These are phyloP conservation scores for Phyllotreta cruciferae DNA, from an alignment of 2,888 invertebrate species.

Conservation along the genomic window DNA sequence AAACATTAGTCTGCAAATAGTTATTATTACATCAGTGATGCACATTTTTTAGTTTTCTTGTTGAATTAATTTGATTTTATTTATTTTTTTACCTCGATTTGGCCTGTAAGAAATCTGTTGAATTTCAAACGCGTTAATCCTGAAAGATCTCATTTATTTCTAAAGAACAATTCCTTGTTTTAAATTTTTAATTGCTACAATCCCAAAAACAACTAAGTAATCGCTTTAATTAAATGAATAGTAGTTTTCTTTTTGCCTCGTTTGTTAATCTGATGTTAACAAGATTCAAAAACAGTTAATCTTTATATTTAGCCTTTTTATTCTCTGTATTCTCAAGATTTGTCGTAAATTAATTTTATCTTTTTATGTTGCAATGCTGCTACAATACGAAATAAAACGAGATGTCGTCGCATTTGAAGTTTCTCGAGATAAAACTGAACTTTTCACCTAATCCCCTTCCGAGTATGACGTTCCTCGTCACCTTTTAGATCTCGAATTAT, in stretches of 20 bases:
- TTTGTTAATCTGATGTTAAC: neutral
- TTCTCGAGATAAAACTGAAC: conserved; percentile 10
- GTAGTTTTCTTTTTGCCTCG: neutral
- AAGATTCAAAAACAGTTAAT: neutral
- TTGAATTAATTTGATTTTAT: too few species aligned
- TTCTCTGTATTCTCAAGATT: neutral
- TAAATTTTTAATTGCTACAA: conserved; percentile 1
- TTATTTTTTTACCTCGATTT: too few species aligned
- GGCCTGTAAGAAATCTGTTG: too few species aligned
- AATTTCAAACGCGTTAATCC: too few species aligned
- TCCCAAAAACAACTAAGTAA: conserved; percentile 3
- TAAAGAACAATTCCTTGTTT: neutral
- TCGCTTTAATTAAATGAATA: conserved; percentile 5
- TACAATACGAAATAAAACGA: conserved; percentile 3
- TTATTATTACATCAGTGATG: neutral
- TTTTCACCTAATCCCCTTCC: conserved; percentile 7
- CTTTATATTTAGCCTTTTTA: neutral
- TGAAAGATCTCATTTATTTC: too few species aligned
- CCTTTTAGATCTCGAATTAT: conserved; percentile 13
- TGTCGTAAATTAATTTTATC: neutral
- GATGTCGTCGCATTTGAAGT: neutral
- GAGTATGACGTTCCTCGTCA: conserved; percentile 14
- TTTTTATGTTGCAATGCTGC: neutral
- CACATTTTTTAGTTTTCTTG: too few species aligned
- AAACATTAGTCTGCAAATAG: conserved; percentile 11